Percentiles rank a stretch among this genome's conserved stretches.
Conservation (phyloP, 1,140 invertebrate species). For the Stegodyphus mimosarum region DNA sequence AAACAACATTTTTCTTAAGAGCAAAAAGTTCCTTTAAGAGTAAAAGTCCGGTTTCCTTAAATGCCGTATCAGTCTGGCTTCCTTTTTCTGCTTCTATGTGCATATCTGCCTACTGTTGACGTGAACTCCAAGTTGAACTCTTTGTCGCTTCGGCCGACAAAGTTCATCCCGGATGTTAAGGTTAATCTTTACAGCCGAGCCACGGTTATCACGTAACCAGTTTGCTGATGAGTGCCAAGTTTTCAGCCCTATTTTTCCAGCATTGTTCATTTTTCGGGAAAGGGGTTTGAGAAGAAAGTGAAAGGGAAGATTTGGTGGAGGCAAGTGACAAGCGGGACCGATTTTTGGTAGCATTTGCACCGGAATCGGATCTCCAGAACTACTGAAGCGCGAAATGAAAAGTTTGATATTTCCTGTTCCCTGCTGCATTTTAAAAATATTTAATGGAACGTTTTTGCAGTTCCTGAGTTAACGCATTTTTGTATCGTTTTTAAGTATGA, state of each 20-base stretch:
- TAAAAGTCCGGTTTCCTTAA: neutral
- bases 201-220: slow-evolving; percentile 11
- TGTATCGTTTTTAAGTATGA: no score
- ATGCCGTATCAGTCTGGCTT: neutral
- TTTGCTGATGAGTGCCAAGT: neutral
- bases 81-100: neutral
- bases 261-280: neutral
- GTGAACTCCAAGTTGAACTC: neutral
- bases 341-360: neutral
- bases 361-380: neutral
- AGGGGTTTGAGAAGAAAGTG: neutral
- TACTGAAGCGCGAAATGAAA: no score
- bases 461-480: no score
- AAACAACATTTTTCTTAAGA: no score
- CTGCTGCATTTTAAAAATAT: no score
- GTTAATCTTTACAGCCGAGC: slow-evolving; percentile 14
- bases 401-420: no score
- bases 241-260: neutral
- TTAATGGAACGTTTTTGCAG: no score
- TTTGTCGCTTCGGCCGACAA: slow-evolving; percentile 12
- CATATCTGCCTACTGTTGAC: neutral
- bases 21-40: neutral
- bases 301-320: neutral
- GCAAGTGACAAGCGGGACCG: neutral
- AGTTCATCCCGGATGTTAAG: slow-evolving; percentile 29